phyloP scores from a whole-genome alignment of 2,888 invertebrate species.

The Tenodera sinensis region DNA sequence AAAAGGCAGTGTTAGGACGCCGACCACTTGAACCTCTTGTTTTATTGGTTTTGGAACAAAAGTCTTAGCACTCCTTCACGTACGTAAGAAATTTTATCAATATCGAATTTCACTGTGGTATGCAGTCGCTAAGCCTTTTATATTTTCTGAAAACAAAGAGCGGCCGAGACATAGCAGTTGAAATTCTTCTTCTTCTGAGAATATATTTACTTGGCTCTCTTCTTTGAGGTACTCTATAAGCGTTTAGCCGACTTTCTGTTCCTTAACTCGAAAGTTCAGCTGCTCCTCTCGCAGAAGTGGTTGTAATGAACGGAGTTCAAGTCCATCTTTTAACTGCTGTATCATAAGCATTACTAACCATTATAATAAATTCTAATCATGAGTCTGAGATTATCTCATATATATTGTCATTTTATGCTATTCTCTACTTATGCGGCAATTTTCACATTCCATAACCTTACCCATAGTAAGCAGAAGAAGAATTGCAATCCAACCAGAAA shows the following conservation, averaged over 20 bases:
- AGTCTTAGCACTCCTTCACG: not conserved
- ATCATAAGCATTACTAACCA: too few species aligned
- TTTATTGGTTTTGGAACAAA: not conserved
- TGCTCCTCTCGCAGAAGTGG: too few species aligned
- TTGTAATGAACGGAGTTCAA: too few species aligned
- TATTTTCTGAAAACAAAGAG: not conserved
- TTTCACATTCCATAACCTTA: too few species aligned
- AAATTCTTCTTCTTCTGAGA: not conserved
- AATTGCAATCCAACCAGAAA: too few species aligned
- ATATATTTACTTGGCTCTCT: not conserved
- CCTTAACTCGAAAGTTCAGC: too few species aligned
- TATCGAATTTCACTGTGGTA: not conserved
- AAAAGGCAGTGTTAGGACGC: not conserved
- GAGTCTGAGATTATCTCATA: too few species aligned
- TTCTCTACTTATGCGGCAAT: too few species aligned
- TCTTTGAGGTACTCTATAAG: not conserved
- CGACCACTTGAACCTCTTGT: not conserved
- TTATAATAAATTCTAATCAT: too few species aligned
- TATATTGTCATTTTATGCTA: too few species aligned
- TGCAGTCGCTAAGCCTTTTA: not conserved
- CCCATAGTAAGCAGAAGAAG: too few species aligned
- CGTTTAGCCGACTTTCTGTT: not conserved
- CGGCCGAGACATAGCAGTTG: not conserved
- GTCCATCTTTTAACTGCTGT: too few species aligned
- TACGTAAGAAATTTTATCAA: not conserved